Evolutionary conservation across 2,113 vertebrate genomes (phyloP), one percentile per base, ranked within the genome.

Genomic region (Poeciliopsis retropinna): DNA sequence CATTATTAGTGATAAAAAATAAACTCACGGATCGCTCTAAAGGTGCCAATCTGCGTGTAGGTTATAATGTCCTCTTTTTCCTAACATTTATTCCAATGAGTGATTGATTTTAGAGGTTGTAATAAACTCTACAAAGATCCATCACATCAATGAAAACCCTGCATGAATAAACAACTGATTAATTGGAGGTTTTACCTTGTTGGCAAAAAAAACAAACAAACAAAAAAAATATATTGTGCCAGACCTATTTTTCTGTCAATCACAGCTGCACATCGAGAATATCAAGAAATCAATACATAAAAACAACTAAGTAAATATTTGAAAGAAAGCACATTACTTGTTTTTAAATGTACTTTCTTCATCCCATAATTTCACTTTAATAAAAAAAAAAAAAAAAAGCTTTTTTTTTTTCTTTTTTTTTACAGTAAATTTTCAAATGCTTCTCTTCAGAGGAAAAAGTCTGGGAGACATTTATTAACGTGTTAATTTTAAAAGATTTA

Each of bases 61-160:
- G 47, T 67, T 30, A 62, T 69, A 32, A 34, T 73, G 54, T 76
- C 39, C 60, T 11, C 62, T 31, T 78, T 67, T 80, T 69, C 17
- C 65, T 80, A 75, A 88, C 82, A 88, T 85, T 90, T 91, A 91
- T 85, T 83, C 79, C 86, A 74, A 67, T 83, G 51, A 87, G 83
- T 86, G 79, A 81, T 88, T 92, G 84, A 84, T 84, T 76, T 84
- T 67, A 72, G 74, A 66, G 67, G 25, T 15, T 79, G 84, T 82
- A 82, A 92, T 93, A 93, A 92, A 93, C 83, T 72, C 83, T 69
- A 73, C 74, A 77, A 67, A 86, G 80, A 34, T 80, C 90, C 90
- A 94, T 94, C 94, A 92, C 82, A 85, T 89, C 91, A 93, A 95
- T 94, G 88, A 93, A 94, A 91, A 93, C 82, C 80, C 75, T 73